Evolutionary conservation across 2,888 invertebrate species (phyloP).

Genomic region (Stenurella melanura): DNA sequence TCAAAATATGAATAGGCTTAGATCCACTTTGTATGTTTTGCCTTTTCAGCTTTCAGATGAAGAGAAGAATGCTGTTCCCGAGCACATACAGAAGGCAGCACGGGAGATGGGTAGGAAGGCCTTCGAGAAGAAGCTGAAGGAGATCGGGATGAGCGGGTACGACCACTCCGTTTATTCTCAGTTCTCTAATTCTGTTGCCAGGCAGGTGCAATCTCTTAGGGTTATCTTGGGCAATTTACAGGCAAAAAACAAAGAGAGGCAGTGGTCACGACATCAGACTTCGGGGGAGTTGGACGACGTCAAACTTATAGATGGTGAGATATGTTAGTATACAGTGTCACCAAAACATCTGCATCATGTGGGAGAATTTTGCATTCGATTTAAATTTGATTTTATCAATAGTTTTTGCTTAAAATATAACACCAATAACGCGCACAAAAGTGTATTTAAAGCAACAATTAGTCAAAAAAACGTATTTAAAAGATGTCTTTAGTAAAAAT

Average conservation of each 20-base stretch:
- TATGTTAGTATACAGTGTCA: no score
- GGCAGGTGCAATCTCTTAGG: constrained; percentile 89
- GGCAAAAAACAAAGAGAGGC: constrained; percentile 94
- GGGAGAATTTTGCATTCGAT: no score
- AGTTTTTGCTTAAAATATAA: no score
- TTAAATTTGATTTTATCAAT: no score
- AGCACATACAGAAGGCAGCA: constrained; percentile 91
- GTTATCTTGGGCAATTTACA: constrained; percentile 91
- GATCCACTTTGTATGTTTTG: not conserved
- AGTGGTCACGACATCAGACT: constrained; percentile 96
- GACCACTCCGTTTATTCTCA: constrained; percentile 92
- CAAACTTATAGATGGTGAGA: constrained; percentile 92
- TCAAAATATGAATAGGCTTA: no score
- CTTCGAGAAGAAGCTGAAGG: constrained; percentile 88
- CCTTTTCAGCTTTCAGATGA: constrained; percentile 83
- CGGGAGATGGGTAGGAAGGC: constrained; percentile 94
- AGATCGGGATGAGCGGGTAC: constrained; percentile 96
- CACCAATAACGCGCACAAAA: no score
- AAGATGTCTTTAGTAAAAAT: no score
- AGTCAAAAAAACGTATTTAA: no score
- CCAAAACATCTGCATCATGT: no score
- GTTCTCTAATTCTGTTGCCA: constrained; percentile 85
- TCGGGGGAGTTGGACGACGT: constrained; percentile 96
- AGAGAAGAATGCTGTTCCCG: constrained; percentile 93
- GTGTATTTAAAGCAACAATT: no score